Base-by-base conservation (phyloP, 1,140 invertebrate genomes). In the Macrostomum lignano region DNA sequence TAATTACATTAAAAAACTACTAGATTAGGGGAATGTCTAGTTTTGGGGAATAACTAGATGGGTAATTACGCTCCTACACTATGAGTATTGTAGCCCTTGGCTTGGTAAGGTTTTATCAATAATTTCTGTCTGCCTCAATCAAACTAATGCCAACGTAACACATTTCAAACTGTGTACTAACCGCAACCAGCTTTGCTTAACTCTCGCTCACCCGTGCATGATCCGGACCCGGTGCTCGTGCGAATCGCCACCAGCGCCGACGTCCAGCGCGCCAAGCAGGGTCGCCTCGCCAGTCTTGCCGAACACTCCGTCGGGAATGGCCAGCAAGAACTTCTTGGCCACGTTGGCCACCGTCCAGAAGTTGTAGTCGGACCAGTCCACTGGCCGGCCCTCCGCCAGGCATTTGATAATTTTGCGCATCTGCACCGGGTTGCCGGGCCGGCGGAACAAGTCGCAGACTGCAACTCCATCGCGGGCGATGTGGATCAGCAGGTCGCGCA, bases 261-360 rank as follows among this genome's bases (percentile, higher is more conserved):
- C 38, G 46, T 78, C 69, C 43, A 88, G 72, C 32, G 81, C 72
- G 36, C 72, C 65, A 53, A 96, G 84, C 25, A 96, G 63, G 38
- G 71, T 66, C 55, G 76, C 70, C 58, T 96, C 86, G 38, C 74
- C 72, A 32, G 77, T 73, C 20, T 69, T 64, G 1, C 81, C 67
- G 62, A 96, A 93, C 34, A 94, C 75, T 17, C 86, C 86, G 37
- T 74, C 78, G 25, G 86, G 84, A 43, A 94, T 70, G 65, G 91
- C 88, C 36, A 84, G 67, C n/a, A 93, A 64, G 61, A 94, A 96
- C 62, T 64, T 66, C 60, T 94, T 96, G 20, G 93, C 64, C 22
- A 94, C 84, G 56, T 81, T 88, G 17, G 86, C 84, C 47, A 94
- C 82, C 23, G 86, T 94, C 59, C 94, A 86, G 33, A 93, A 81